Conservation (phyloP, 2,797 vertebrate species). For the Ceyx erithaca region DNA sequence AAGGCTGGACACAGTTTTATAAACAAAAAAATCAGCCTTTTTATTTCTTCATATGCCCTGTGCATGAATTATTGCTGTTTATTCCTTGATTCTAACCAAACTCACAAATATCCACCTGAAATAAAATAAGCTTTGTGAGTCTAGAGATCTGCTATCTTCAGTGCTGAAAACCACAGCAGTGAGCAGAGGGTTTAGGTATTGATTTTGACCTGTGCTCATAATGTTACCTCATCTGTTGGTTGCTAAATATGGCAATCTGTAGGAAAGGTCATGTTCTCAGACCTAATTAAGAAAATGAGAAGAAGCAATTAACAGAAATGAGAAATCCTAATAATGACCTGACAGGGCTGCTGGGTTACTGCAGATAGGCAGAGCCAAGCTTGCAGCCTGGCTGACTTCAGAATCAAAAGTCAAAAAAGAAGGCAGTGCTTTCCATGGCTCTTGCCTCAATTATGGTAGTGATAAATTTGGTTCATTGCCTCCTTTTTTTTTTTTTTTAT, state of each 20-base stretch:
- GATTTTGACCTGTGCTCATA: conserved; percentile 33
- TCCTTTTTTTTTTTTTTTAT: background rate
- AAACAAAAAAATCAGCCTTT: background rate
- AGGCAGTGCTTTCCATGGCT: background rate
- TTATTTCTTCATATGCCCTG: background rate
- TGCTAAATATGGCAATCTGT: conserved; percentile 20
- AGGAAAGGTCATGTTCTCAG: conserved; percentile 42
- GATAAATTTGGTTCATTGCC: background rate
- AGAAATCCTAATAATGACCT: background rate
- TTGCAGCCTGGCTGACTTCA: background rate
- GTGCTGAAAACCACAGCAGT: conserved; percentile 8
- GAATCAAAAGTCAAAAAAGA: background rate
- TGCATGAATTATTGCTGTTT: background rate
- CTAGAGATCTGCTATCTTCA: background rate
- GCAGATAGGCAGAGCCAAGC: background rate
- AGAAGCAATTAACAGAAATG: conserved; percentile 46
- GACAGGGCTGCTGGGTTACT: background rate
- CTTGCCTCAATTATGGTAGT: background rate
- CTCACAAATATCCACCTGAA: background rate
- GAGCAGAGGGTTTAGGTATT: conserved; percentile 5
- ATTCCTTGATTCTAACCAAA: background rate
- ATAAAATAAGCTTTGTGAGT: background rate
- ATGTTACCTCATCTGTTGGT: conserved; percentile 21
- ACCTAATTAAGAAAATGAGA: conserved; percentile 56
- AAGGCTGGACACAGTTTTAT: background rate